Evolutionary conservation across 2,888 invertebrate species (phyloP).

Genomic region (Crioceris asparagi): DNA sequence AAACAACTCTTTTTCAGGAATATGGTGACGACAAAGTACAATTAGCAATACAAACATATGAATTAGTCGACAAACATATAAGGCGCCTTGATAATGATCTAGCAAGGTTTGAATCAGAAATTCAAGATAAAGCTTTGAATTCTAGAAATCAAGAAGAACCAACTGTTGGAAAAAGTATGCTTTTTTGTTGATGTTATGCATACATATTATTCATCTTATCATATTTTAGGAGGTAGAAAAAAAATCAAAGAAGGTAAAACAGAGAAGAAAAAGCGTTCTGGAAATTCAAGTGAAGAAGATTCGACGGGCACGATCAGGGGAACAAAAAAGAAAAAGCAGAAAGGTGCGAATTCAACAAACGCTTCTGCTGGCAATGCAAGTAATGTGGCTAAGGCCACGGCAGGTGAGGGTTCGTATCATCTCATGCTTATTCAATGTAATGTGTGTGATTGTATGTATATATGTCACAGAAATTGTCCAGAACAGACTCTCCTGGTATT

Average conservation of each 20-base stretch:
- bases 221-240: slow-evolving; percentile 51
- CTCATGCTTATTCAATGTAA: slow-evolving; percentile 16
- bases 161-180: slow-evolving; percentile 48
- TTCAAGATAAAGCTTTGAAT: slow-evolving; percentile 85
- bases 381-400: slow-evolving; percentile 33
- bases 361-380: slow-evolving; percentile 29
- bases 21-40: slow-evolving; percentile 97
- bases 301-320: slow-evolving; percentile 34
- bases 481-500: too few species aligned
- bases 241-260: slow-evolving; percentile 54
- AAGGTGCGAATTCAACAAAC: slow-evolving; percentile 36
- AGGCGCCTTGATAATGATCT: slow-evolving; percentile 90
- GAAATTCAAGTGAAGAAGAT: slow-evolving; percentile 42
- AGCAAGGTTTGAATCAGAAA: slow-evolving; percentile 91
- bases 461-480: too few species aligned
- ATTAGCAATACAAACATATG: slow-evolving; percentile 95
- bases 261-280: slow-evolving; percentile 47
- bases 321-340: slow-evolving; percentile 48
- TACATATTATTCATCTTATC: neutral
- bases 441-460: neutral
- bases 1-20: slow-evolving; percentile 42
- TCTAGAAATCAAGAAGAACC: slow-evolving; percentile 60
- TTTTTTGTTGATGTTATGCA: neutral
- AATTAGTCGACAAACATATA: slow-evolving; percentile 96
- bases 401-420: slow-evolving; percentile 39